Conservation (phyloP, 2,797 vertebrate species). For the Streptopelia turtur region DNA sequence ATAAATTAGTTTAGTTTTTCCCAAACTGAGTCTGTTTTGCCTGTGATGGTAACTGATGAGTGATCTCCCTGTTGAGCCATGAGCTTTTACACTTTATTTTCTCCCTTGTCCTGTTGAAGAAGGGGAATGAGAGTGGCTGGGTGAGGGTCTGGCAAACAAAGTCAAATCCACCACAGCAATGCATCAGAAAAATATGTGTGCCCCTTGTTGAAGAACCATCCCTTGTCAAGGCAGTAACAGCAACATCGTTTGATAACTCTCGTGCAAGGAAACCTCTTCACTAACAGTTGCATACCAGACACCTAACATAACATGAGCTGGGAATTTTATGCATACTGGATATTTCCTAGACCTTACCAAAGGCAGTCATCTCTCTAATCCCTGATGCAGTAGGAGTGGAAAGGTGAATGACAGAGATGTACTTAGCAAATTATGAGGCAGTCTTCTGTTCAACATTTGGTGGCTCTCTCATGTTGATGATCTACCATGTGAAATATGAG, state of each 20-base stretch:
- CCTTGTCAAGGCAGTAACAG: neutral
- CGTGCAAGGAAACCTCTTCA: neutral
- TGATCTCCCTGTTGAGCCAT: neutral
- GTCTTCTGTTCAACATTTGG: neutral
- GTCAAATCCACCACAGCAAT: neutral
- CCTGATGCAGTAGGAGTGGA: neutral
- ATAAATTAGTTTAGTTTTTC: neutral
- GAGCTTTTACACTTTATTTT: neutral
- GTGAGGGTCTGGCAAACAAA: neutral
- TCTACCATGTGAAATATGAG: neutral
- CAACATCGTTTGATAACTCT: neutral
- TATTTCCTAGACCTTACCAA: neutral
- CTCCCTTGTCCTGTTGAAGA: neutral
- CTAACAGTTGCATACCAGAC: neutral
- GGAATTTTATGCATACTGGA: neutral
- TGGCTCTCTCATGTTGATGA: neutral
- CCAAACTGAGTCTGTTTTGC: neutral
- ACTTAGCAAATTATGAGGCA: neutral
- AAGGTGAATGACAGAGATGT: neutral
- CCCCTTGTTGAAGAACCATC: neutral
- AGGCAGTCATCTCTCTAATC: neutral
- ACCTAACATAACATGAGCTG: neutral
- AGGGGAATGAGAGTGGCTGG: rapidly evolving
- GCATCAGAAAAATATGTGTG: neutral
- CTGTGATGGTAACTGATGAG: neutral